Conservation (phyloP, 2,113 vertebrate genomes). For the Lutjanus erythropterus region DNA sequence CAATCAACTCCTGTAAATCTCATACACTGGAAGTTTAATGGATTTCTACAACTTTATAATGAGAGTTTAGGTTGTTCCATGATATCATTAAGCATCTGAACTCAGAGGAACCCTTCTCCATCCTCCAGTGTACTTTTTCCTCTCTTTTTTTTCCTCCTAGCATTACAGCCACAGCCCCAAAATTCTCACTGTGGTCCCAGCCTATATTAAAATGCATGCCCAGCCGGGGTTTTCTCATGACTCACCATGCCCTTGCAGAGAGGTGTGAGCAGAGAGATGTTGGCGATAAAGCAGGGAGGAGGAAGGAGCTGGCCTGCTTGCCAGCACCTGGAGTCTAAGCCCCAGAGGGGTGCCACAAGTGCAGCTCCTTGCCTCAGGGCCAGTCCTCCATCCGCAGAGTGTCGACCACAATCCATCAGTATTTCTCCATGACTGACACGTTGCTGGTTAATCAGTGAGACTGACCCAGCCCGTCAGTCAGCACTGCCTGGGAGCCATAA, state of each 20-base stretch:
- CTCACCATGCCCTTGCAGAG: neutral
- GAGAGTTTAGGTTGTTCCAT: neutral
- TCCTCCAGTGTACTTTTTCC: neutral
- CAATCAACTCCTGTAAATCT: no score
- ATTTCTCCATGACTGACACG: constrained; percentile 48
- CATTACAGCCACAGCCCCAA: neutral
- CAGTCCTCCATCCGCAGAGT: constrained; percentile 44
- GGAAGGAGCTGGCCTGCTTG: neutral
- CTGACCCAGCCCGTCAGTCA: constrained; percentile 36
- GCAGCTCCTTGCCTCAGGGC: constrained; percentile 55
- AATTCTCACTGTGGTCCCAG: neutral
- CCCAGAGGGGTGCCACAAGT: constrained; percentile 50
- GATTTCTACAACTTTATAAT: neutral
- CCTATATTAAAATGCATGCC: constrained; percentile 24
- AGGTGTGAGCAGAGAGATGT: neutral
- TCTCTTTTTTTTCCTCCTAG: neutral
- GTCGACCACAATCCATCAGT: constrained; percentile 50
- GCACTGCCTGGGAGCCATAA: constrained; percentile 24
- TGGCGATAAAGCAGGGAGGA: neutral
- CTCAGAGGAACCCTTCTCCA: neutral
- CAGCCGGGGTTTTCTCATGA: neutral
- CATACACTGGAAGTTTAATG: neutral
- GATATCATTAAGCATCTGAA: neutral
- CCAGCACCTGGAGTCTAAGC: constrained; percentile 55
- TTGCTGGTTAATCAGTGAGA: constrained; percentile 49